A percentile compares a stretch with the other conserved stretches of the same genome.
Evolutionary conservation across 2,113 vertebrate species (phyloP).

Genomic region (Opisthocomus hoazin): DNA sequence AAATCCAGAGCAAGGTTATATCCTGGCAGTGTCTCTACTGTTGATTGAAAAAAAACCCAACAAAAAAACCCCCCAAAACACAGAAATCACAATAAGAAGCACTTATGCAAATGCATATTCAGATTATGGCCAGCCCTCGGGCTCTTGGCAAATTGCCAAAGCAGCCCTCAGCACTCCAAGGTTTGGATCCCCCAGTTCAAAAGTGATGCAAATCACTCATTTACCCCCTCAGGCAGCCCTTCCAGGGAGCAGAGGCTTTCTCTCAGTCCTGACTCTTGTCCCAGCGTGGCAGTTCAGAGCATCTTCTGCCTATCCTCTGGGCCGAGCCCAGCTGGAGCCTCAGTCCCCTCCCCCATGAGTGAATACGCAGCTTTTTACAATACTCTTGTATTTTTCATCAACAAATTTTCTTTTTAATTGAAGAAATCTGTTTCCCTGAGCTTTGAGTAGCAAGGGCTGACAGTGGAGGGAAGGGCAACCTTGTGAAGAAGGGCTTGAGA

Average conservation of each 20-base stretch:
- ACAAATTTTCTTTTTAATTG: neutral
- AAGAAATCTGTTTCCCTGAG: neutral
- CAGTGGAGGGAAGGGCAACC: neutral
- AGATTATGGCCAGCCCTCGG: neutral
- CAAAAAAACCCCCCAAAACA: neutral
- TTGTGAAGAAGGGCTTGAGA: neutral
- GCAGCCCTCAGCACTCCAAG: neutral
- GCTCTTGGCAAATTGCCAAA: slow-evolving; percentile 3
- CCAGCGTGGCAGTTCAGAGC: neutral
- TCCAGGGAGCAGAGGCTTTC: neutral
- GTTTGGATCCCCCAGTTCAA: neutral
- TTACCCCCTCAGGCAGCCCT: neutral
- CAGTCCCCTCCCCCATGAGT: neutral
- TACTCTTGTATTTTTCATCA: neutral
- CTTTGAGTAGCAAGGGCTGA: neutral
- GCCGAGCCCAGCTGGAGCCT: neutral
- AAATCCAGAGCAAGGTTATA: neutral
- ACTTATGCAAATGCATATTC: neutral
- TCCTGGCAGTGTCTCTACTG: neutral
- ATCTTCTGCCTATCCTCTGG: neutral
- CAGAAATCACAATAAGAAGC: neutral
- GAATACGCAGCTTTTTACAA: neutral
- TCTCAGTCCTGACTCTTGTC: neutral
- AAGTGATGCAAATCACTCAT: neutral
- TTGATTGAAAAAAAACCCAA: neutral